Base-by-base conservation (phyloP, 2,797 vertebrate genomes). In the Thalassophryne amazonica region DNA sequence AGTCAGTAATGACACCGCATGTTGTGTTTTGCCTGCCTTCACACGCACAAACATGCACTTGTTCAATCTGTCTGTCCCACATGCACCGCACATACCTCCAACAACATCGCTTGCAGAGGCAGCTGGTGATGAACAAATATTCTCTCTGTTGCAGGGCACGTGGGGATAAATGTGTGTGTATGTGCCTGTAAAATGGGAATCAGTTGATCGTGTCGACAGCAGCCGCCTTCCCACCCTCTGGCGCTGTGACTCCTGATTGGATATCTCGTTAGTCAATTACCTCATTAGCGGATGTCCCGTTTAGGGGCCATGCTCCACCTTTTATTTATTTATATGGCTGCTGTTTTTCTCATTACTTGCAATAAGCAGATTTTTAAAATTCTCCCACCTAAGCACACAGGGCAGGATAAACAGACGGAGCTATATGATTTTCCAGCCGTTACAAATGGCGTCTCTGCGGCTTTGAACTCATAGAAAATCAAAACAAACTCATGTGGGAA, bases 121-220 rank as follows among this genome's bases (percentile, higher is more conserved):
- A 80, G 70, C 72, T 83, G 74, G 71, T 65, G 64, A 76, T 72
- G 62, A 83, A 76, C 79, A 80, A 90, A 84, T 76, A 81, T 64
- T 65, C 62, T 65, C 38, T 56, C 28, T 52, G 55, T 66, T 65
- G 54, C 42, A 10, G 25, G 33, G 51, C 59, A 40, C 62, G 73
- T 53, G 56, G 37, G 55, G 53, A 59, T 58, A 31, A 39, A 43
- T 50, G 59, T 48, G 20, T 49, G 36, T 58, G 45, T 38, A 46
- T 47, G 12, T 22, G 18, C 47, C 15, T 53, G 54, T 18, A 49
- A 61, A 74, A 70, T 27, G 47, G 38, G 54, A 77, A 63, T 71
- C 51, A 47, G 31, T 77, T 43, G 12, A 52, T 64, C 40, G 54
- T 73, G 80, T 77, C 46, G 14, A 61, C 47, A 37, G 78, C 49